These are phyloP conservation scores for Rallus crepitans DNA, from an alignment of 2,797 vertebrate genomes.

Conservation along the genomic window DNA sequence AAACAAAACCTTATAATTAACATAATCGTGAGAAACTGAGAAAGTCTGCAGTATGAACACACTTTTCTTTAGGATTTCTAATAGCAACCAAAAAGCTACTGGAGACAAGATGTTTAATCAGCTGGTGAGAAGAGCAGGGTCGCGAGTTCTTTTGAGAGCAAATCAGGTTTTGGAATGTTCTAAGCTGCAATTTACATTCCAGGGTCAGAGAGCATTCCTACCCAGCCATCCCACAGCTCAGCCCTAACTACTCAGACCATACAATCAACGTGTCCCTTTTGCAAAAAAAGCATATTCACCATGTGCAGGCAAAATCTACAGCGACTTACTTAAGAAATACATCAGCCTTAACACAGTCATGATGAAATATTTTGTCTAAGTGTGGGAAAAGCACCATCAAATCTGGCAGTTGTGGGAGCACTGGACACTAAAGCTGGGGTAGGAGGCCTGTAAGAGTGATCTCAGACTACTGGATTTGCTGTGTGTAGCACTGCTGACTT, in stretches of 20 bases:
- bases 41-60: not conserved
- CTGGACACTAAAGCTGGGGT: not conserved
- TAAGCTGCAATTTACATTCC: constrained; percentile 59
- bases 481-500: not conserved
- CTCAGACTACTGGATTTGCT: not conserved
- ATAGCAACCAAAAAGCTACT: not conserved
- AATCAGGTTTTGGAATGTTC: constrained; percentile 24
- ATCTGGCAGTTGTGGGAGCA: not conserved
- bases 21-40: not conserved
- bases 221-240: not conserved
- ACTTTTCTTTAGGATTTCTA: not conserved
- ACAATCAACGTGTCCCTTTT: not conserved
- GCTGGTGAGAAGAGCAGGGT: not conserved
- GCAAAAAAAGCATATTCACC: not conserved
- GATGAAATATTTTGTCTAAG: not conserved
- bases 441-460: not conserved
- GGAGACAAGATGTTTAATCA: not conserved
- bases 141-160: not conserved
- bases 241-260: not conserved
- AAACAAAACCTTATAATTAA: not conserved
- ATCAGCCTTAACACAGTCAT: not conserved
- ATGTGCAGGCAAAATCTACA: not conserved
- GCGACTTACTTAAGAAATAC: not conserved
- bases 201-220: not conserved
- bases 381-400: not conserved